A percentile compares a stretch with the other conserved stretches of the same genome.
Conservation (phyloP, 1,140 invertebrate genomes). For the Ooceraea biroi region DNA sequence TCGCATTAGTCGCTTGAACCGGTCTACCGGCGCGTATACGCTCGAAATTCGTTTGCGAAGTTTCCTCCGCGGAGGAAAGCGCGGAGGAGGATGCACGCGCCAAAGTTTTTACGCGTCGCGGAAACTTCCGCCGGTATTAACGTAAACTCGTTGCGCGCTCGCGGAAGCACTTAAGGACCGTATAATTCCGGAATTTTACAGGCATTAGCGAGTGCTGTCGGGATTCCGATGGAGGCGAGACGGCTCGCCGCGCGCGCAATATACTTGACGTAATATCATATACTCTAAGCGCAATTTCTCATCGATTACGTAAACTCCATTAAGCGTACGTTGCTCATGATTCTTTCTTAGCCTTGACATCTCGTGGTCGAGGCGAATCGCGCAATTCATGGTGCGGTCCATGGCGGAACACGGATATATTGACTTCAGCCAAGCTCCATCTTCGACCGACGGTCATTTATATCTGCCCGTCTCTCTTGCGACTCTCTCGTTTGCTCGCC, state of each 20-base stretch:
- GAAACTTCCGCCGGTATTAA: conserved; percentile 62
- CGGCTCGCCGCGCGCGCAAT: conserved; percentile 25
- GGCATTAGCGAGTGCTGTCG: conserved; percentile 56
- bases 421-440: conserved; percentile 45
- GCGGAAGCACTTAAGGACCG: conserved; percentile 17
- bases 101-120: conserved; percentile 65
- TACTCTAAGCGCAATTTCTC: conserved; percentile 29
- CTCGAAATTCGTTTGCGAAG: conserved; percentile 57
- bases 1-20: conserved; percentile 4
- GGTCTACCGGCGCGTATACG: conserved; percentile 29
- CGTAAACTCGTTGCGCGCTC: conserved; percentile 66
- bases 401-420: conserved; percentile 23
- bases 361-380: conserved; percentile 8
- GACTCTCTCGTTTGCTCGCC: conserved; percentile 34
- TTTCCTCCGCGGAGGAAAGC: conserved; percentile 31
- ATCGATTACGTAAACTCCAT: conserved; percentile 38
- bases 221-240: conserved; percentile 30
- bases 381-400: background rate
- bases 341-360: conserved; percentile 24
- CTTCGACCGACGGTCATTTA: conserved; percentile 44
- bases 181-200: conserved; percentile 71
- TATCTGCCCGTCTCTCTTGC: conserved; percentile 31
- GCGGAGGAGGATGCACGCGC: conserved; percentile 5
- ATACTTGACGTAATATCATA: conserved; percentile 14
- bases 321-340: background rate